Percentiles rank a stretch among this genome's conserved stretches.
Evolutionary conservation across 2,888 invertebrate genomes (phyloP).

Genomic region (Acrobasis repandana): DNA sequence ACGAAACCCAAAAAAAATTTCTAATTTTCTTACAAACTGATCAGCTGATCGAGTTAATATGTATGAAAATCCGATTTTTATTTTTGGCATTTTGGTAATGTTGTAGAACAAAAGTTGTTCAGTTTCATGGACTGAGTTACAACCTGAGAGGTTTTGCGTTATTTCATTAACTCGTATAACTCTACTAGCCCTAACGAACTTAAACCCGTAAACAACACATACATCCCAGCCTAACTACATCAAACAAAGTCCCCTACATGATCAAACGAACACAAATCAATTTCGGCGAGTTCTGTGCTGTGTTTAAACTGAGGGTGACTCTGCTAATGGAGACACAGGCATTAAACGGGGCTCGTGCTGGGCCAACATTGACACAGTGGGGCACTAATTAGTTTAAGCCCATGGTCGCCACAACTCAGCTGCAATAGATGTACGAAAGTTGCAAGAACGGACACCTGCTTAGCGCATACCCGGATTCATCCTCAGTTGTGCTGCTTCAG

Average conservation of each 20-base stretch:
- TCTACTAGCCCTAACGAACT: not conserved
- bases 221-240: conserved; percentile 9
- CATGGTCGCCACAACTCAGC: conserved; percentile 57
- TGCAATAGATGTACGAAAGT: conserved; percentile 38
- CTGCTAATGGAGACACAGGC: conserved; percentile 80
- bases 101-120: too few relatives aligned
- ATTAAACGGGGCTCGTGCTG: conserved; percentile 77
- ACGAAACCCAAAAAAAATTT: too few relatives aligned
- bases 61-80: too few relatives aligned
- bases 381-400: conserved; percentile 81
- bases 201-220: conserved; percentile 4
- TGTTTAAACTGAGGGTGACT: conserved; percentile 73
- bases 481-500: too few relatives aligned
- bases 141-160: too few relatives aligned
- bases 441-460: conserved; percentile 35
- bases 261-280: conserved; percentile 73
- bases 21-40: too few relatives aligned
- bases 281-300: conserved; percentile 73
- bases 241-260: conserved; percentile 33
- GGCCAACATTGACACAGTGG: conserved; percentile 76
- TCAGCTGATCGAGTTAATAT: too few relatives aligned
- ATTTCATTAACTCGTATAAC: too few relatives aligned
- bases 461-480: too few relatives aligned
- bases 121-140: too few relatives aligned
- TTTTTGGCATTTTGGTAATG: too few relatives aligned